Percentiles rank a stretch among this genome's conserved stretches.
These are phyloP conservation scores for Drosophila fulvimacula DNA, from an alignment of 2,888 invertebrate species.

Conservation along the genomic window DNA sequence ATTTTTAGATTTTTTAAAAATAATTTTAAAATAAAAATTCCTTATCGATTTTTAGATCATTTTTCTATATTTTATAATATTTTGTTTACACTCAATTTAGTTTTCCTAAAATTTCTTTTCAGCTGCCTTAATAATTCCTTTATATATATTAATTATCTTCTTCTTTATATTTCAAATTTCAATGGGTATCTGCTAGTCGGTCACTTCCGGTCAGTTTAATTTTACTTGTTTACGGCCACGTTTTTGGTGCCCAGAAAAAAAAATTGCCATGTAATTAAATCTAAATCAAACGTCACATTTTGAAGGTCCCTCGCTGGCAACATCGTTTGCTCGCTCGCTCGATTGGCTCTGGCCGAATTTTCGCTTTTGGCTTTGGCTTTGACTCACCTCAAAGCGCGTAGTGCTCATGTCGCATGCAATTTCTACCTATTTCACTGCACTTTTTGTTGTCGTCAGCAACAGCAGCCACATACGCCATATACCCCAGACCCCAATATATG, in stretches of 20 bases:
- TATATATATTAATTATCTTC: too few species aligned
- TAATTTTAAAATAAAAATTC: too few species aligned
- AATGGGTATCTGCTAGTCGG: conserved; percentile 4
- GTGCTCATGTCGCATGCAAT: conserved; percentile 51
- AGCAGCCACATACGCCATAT: conserved; percentile 2
- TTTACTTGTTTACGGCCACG: conserved; percentile 37
- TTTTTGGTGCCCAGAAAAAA: conserved; percentile 39
- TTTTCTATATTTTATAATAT: too few species aligned
- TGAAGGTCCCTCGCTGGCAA: conserved; percentile 66
- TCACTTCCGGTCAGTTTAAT: neutral
- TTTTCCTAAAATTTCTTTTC: neutral
- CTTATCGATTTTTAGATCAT: too few species aligned
- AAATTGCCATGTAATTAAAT: conserved; percentile 77
- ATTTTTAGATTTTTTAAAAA: too few species aligned
- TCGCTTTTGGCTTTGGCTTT: conserved; percentile 59
- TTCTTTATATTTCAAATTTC: neutral
- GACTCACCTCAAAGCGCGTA: conserved; percentile 56
- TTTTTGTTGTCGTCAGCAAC: conserved; percentile 46
- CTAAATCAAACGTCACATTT: conserved; percentile 80
- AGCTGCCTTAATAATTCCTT: too few species aligned
- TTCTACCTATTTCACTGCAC: conserved; percentile 45
- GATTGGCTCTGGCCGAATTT: conserved; percentile 71
- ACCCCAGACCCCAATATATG: conserved; percentile 15
- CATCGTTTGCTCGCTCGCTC: conserved; percentile 73
- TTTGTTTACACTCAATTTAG: neutral